Base-by-base conservation (phyloP, 2,797 vertebrate genomes). In the Chrosomus eos region DNA sequence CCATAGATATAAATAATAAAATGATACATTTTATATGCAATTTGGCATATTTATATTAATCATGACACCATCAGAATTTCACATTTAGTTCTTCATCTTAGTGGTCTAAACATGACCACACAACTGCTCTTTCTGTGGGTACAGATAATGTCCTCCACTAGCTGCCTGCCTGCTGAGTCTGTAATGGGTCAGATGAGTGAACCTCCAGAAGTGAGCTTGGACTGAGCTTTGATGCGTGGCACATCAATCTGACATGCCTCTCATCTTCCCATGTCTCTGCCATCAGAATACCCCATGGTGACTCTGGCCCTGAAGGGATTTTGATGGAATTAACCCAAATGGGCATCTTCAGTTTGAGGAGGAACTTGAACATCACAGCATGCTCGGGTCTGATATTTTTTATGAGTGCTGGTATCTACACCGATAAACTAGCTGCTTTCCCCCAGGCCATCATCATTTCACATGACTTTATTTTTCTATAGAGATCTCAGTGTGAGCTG, bases 181-280 rank as follows among this genome's bases (percentile, higher is more conserved):
- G 60, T 83, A 77, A 70, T 83, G 62, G 82, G 64, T 70, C 62
- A 48, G n/a, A 70, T 70, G 74, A 78, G 82, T 45, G 40, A 48
- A 62, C 68, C 55, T 73, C 76, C 10, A 73, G 23, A 79, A 72
- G 51, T 79, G 40, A 79, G 55, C 40, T 71, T 60, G 76, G 55
- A 79, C 76, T 79, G 31, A 40, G 53, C 67, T 85, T 85, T 80
- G 31, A 85, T 85, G 76, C 55, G 11, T 51, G 68, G 31, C 40
- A 38, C 89, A 88, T 88, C 90, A 89, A 90, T 87, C 68, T 86
- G 87, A 85, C 85, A 91, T 87, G 86, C 88, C 53, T 74, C 66
- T 78, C 81, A 87, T 89, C 76, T 72, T 43, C 33, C 75, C 81
- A 51, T 85, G 85, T 83, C 68, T 60, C 64, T 70, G 66, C 36